Base-by-base conservation (phyloP, 2,113 vertebrate genomes). In the Aphyosemion australe region DNA sequence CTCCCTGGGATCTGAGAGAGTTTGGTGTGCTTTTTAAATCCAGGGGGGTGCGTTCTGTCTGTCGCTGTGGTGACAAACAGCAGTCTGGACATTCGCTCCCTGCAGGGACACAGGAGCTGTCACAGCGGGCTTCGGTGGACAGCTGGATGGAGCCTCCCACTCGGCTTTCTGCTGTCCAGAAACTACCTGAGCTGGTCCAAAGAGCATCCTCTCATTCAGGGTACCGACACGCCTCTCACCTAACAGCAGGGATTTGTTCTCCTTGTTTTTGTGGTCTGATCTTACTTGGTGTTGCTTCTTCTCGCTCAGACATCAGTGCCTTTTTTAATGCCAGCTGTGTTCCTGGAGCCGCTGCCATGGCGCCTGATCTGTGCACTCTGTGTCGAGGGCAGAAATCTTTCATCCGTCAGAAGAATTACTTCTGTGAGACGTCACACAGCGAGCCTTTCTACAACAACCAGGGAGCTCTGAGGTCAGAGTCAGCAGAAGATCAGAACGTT, bases 301-400 rank as follows among this genome's bases (percentile, higher is more conserved):
- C 41, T 64, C 16, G 39, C 54, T 11, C 80, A 97, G 95, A 89
- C 16, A 72, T 95, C 62, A 89, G 93, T 48, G 64, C 59, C 34
- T 96, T 94, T 80, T 96, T 96, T 85, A 94, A 86, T 82, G 92
- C 86, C 82, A 95, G 95, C 76, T 97, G 95, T 84, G 84, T 95
- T 77, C 95, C 95, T 31, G 95, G 95, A 21, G 85, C 92, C 47
- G 87, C 91, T 39, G 59, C 92, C 61, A 81, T 94, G 82, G 89
- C 91, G 19, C 84, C 92, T 20, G 71, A 1, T 10, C 84, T 97
- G 52, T 97, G 95, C 49, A 45, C 84, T 61, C 86, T 95, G 51
- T 97, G 95, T 85, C 90, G 89, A 84, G 95, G 95, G 50, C 89
- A 93, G 63, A 96, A 91, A 69, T 96, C 95, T 1, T 96, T 91